A percentile compares a stretch with the other conserved stretches of the same genome.
These are phyloP conservation scores for Ariopsis seemanni DNA, from an alignment of 2,113 vertebrate species.

Conservation along the genomic window DNA sequence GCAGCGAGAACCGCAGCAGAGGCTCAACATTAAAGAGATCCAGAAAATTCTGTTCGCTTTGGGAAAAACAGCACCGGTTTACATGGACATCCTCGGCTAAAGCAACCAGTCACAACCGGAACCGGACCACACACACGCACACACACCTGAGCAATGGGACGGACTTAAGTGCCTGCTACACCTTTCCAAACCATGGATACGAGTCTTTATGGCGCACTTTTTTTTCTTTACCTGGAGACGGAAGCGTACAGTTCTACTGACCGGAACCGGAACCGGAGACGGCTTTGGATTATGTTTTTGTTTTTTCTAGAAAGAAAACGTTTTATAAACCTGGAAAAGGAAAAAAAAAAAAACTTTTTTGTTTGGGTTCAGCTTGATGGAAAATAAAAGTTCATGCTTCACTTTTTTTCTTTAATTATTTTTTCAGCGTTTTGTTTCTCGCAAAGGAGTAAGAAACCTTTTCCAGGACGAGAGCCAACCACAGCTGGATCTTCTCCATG, in stretches of 20 bases:
- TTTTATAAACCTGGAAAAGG: constrained; percentile 53
- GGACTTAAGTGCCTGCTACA: constrained; percentile 76
- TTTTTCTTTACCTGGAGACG: constrained; percentile 69
- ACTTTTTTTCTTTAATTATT: constrained; percentile 38
- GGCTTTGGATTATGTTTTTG: constrained; percentile 1
- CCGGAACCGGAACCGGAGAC: constrained; percentile 39
- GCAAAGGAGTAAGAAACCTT: constrained; percentile 30
- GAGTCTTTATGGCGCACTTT: constrained; percentile 72
- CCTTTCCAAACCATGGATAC: constrained; percentile 69
- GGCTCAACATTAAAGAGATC: constrained; percentile 79
- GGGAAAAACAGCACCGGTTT: constrained; percentile 78
- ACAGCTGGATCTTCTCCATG: constrained; percentile 52
- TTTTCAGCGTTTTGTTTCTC: constrained; percentile 57
- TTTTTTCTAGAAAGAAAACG: constrained; percentile 55
- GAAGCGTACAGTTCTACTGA: constrained; percentile 62
- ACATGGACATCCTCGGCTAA: constrained; percentile 79
- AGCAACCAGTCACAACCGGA: background rate
- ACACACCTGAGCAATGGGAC: constrained; percentile 56
- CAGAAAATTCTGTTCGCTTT: constrained; percentile 73
- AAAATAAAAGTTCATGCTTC: constrained; percentile 36
- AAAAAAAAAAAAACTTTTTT: constrained; percentile 6
- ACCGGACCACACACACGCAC: constrained; percentile 34
- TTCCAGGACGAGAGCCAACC: background rate
- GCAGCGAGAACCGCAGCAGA: constrained; percentile 79
- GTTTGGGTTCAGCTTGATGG: constrained; percentile 44